These are phyloP conservation scores for Nibea coibor DNA, from an alignment of 2,113 vertebrate genomes.

Conservation along the genomic window DNA sequence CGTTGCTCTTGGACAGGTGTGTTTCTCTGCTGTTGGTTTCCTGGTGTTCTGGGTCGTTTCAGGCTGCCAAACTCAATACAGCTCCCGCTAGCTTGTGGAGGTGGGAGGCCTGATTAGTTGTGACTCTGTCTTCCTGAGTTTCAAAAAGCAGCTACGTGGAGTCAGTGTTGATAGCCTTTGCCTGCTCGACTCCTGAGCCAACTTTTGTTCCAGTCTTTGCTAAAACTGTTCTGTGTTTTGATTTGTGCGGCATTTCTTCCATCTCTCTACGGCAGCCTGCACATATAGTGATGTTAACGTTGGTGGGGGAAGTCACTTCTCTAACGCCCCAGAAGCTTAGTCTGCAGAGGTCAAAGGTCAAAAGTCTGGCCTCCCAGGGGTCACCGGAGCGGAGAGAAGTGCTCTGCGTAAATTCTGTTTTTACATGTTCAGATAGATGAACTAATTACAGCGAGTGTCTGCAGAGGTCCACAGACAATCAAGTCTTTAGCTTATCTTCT, in stretches of 20 bases:
- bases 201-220: background rate
- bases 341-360: slow-evolving; percentile 44
- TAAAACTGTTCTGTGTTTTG: background rate
- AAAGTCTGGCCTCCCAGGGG: slow-evolving; percentile 47
- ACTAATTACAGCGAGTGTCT: slow-evolving; percentile 68
- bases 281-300: slow-evolving; percentile 11
- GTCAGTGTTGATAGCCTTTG: slow-evolving; percentile 24
- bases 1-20: slow-evolving; percentile 60
- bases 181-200: slow-evolving; percentile 23
- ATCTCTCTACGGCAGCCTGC: background rate
- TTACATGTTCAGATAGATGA: slow-evolving; percentile 70
- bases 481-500: slow-evolving; percentile 75
- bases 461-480: slow-evolving; percentile 63
- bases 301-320: background rate
- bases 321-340: slow-evolving; percentile 40
- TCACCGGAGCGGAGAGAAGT: slow-evolving; percentile 45
- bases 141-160: slow-evolving; percentile 41
- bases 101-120: slow-evolving; percentile 63
- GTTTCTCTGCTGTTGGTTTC: slow-evolving; percentile 46
- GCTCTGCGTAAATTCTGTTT: slow-evolving; percentile 55
- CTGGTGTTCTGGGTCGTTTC: slow-evolving; percentile 53
- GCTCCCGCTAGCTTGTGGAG: slow-evolving; percentile 53
- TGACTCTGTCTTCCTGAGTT: slow-evolving; percentile 65
- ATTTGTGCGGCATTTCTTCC: background rate
- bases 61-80: slow-evolving; percentile 68